Percentiles rank a stretch among this genome's conserved stretches.
Evolutionary conservation across 2,797 vertebrate species (phyloP).

Genomic region (Enteromius trimaculatus): DNA sequence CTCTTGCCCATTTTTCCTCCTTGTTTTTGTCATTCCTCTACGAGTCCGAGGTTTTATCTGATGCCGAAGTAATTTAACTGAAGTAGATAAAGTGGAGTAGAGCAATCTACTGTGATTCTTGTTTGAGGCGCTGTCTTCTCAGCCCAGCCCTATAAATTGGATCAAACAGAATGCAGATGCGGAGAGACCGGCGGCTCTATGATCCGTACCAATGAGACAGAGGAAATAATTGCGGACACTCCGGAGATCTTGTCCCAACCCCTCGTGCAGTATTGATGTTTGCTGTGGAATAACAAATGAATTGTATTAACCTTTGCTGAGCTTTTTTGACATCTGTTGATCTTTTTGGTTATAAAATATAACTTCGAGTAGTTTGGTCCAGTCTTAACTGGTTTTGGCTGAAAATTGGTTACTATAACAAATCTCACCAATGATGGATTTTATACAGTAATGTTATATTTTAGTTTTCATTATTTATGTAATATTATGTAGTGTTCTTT

Average conservation of each 20-base stretch:
- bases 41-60: constrained; percentile 75
- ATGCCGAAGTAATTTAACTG: constrained; percentile 76
- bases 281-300: neutral
- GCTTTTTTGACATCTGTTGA: neutral
- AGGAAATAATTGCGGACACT: constrained; percentile 62
- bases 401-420: neutral
- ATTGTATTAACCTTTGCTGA: neutral
- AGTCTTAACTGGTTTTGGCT: neutral
- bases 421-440: neutral
- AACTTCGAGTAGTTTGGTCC: neutral
- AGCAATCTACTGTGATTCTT: constrained; percentile 67
- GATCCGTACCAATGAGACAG: constrained; percentile 59
- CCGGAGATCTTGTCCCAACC: constrained; percentile 34
- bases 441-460: neutral
- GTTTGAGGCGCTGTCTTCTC: constrained; percentile 70
- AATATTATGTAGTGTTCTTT: neutral
- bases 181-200: constrained; percentile 55
- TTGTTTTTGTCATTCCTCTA: constrained; percentile 44
- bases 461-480: too few species aligned
- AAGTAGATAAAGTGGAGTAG: constrained; percentile 75
- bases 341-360: neutral
- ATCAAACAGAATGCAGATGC: constrained; percentile 62
- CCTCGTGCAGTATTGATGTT: neutral
- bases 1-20: constrained; percentile 45
- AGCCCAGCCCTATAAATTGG: constrained; percentile 65